Evolutionary conservation across 2,888 invertebrate genomes (phyloP), one percentile per base, ranked within the genome.

Genomic region (Carabus problematicus): DNA sequence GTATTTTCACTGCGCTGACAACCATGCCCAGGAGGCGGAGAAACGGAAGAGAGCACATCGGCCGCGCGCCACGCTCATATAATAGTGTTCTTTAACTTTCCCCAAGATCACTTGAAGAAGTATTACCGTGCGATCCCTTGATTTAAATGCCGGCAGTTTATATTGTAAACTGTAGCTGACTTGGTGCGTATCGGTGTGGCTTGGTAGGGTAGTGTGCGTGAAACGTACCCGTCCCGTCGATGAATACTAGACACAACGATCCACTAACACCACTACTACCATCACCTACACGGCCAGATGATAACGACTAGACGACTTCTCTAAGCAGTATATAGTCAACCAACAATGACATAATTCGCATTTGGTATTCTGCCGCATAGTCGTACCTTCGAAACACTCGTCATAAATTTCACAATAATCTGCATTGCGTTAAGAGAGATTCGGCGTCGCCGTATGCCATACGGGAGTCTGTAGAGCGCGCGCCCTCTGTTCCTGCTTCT

Each of bases 341-440:
- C 68, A 68, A 68, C 68, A 68, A 68, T 68, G 68, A 68, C 60
- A 68, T 68, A 68, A 68, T 68, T 68, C 68, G 60, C 68, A 68
- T 68, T 68, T 68, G 68, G 68, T 68, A 68, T 68, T 68, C 68
- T 61, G 49, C 12, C 60, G 42, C 52, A 61, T 54, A 68, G 61
- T 68, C 43, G 42, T 54, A 61, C 68, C 68, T 68, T 68, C 68
- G 54, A 42, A 60, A 60, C 61, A 43, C 60, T 60, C 61, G 56
- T 61, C 68, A 68, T 68, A 68, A 68, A 68, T 68, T 68, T 68
- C 68, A 58, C 68, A 68, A 68, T 68, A 68, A 68, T 68, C 68
- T 68, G 68, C 68, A 68, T 68, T 60, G 68, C 68, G 68, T 68
- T 68, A 60, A 68, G 54, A 68, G 68, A 68, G 66, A 66, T 40